phyloP scores from a whole-genome alignment of 2,797 vertebrate genomes.

The Enteromius argenteus region DNA sequence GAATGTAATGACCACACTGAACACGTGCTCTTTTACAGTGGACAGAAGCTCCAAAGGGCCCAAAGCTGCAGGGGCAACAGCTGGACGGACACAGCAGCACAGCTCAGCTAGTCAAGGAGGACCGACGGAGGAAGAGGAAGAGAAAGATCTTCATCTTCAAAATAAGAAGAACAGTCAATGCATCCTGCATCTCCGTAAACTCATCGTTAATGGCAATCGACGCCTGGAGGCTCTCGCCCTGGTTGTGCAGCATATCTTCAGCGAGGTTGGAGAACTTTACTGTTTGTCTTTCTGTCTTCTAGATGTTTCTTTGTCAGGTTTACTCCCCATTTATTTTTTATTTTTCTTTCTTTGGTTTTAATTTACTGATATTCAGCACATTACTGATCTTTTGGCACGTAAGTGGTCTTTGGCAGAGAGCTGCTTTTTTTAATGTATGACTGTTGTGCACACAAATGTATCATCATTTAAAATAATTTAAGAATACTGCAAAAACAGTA shows the following conservation, averaged over 20 bases:
- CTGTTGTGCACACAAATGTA: too few species aligned
- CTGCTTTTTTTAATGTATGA: neutral
- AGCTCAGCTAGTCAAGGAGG: neutral
- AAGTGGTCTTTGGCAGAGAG: neutral
- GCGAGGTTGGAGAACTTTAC: slow-evolving; percentile 67
- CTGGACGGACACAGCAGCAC: slow-evolving; percentile 32
- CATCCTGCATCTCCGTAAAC: slow-evolving; percentile 70
- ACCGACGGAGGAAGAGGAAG: slow-evolving; percentile 49
- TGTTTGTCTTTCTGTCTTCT: slow-evolving; percentile 3
- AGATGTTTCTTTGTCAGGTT: neutral
- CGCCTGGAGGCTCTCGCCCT: slow-evolving; percentile 77
- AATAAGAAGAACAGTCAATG: slow-evolving; percentile 73
- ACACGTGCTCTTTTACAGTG: slow-evolving; percentile 72
- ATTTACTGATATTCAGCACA: neutral
- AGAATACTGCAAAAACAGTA: too few species aligned
- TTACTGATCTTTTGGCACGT: neutral
- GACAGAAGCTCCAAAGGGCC: slow-evolving; percentile 72
- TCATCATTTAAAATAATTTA: too few species aligned
- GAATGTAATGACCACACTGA: slow-evolving; percentile 65
- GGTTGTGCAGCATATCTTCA: slow-evolving; percentile 79
- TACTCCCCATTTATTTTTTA: neutral
- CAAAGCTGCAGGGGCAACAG: neutral
- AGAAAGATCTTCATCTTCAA: slow-evolving; percentile 64
- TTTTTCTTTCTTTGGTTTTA: neutral
- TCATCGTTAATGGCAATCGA: slow-evolving; percentile 73